These are phyloP conservation scores for Trogon surrucura DNA, from an alignment of 2,113 vertebrate genomes.

Conservation along the genomic window DNA sequence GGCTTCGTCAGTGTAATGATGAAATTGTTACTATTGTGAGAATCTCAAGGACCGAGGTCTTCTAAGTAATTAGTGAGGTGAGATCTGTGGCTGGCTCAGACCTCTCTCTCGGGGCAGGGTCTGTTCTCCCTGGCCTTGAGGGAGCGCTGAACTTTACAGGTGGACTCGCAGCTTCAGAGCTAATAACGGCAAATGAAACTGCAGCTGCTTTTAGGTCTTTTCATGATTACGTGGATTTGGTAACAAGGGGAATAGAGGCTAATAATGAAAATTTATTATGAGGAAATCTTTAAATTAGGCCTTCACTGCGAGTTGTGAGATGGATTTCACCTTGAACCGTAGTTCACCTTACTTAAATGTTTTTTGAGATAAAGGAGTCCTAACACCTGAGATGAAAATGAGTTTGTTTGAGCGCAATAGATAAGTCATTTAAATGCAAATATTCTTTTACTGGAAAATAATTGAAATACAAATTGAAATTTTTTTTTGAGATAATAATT, in stretches of 20 bases:
- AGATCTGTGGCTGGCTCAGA: background rate
- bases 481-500: slow-evolving; percentile 23
- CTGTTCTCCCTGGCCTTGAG: background rate
- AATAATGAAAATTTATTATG: slow-evolving; percentile 16
- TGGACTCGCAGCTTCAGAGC: background rate
- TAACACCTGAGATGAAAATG: slow-evolving; percentile 20
- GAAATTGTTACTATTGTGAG: background rate
- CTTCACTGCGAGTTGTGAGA: background rate
- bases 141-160: background rate
- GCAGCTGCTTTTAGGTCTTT: background rate
- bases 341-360: background rate
- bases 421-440: slow-evolving; percentile 47
- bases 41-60: background rate
- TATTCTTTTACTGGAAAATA: slow-evolving; percentile 20
- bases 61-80: background rate
- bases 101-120: background rate
- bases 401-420: background rate
- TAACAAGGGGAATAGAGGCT: background rate
- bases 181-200: background rate
- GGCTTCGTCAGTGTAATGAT: background rate
- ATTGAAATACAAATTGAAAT: slow-evolving; percentile 7
- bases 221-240: background rate
- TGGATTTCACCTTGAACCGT: slow-evolving; percentile 39
- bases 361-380: background rate
- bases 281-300: slow-evolving; percentile 27